Evolutionary conservation across 2,113 vertebrate genomes (phyloP), one percentile per base, ranked within the genome.

Genomic region (Psammodynastes pulverulentus): DNA sequence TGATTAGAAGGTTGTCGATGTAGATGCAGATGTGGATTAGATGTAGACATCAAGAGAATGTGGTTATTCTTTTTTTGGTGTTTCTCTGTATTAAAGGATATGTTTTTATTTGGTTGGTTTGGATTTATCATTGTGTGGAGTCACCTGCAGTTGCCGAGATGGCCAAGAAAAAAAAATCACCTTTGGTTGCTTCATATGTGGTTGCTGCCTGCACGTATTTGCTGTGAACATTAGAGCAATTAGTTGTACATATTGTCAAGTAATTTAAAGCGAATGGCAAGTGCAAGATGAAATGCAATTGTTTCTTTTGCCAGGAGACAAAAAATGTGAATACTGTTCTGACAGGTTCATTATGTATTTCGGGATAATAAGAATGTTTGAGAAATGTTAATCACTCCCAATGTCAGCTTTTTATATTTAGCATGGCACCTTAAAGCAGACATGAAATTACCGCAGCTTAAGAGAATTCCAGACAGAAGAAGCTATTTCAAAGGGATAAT

Each of bases 241-340:
- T 91, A 93, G 92, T 0, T 58, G 62, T 84, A 58, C 43, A 56
- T 94, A 51, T 72, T 5, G 45, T 84, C 91, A 0, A 45, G 46
- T 12, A 88, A 89, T 89, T 62, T 88, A 87, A 92, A 91, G 91
- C 1, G 43, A 7, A 49, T 93, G 51, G 19, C 52, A 85, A 53
- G 1, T 7, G 8, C 84, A 56, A 52, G 72, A 23, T 89, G 9
- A 24, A 1, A n/a, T 8, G 17, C 1, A 7, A 1, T 87, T 1
- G 84, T 5, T 45, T 95, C 94, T 84, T 92, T 48, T 93, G 58
- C 34, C n/a, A 90, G 46, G 52, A 90, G 46, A 58, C 24, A 93
- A 67, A 6, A 6, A 54, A 1, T 26, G 9, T 49, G 90, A 62
- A 62, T 86, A 43, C 58, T 86, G 52, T 48, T 46, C 79, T 92